Percentiles rank a stretch among this genome's conserved stretches.
These are phyloP conservation scores for Philopotamus ludificatus DNA, from an alignment of 1,140 invertebrate genomes.

Conservation along the genomic window DNA sequence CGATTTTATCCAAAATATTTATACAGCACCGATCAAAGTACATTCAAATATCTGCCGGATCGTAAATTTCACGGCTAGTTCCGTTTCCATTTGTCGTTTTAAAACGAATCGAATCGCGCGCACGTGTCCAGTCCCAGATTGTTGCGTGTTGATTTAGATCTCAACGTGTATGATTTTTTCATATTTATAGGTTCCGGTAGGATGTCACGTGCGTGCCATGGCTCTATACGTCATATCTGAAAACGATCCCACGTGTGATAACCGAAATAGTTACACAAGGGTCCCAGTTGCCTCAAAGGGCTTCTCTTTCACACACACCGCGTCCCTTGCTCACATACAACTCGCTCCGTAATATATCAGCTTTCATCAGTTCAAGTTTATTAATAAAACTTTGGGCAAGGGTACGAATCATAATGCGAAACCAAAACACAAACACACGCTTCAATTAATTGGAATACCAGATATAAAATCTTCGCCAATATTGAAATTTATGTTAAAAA, in stretches of 20 bases:
- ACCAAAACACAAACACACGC: too few species aligned
- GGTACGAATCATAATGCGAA: background rate
- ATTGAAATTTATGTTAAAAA: too few species aligned
- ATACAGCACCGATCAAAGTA: too few species aligned
- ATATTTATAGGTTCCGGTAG: slow-evolving; percentile 6
- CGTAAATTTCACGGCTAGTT: too few species aligned
- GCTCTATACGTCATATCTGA: slow-evolving; percentile 10
- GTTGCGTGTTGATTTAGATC: background rate
- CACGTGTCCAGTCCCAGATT: background rate
- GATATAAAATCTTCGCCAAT: too few species aligned
- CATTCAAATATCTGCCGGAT: too few species aligned
- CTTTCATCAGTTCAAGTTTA: background rate
- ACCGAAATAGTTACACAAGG: slow-evolving; percentile 11
- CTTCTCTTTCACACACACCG: too few species aligned
- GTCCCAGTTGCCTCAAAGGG: background rate
- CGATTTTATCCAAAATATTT: too few species aligned
- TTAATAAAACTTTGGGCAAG: background rate
- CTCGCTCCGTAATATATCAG: too few species aligned
- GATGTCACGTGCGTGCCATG: slow-evolving; percentile 7
- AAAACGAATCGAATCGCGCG: background rate
- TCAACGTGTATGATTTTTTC: background rate
- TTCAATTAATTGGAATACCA: too few species aligned
- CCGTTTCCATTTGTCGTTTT: background rate
- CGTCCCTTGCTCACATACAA: too few species aligned
- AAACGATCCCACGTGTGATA: slow-evolving; percentile 20